Evolutionary conservation across 2,888 invertebrate species (phyloP), one percentile per base, ranked within the genome.

Genomic region (Eupithecia exiguata): DNA sequence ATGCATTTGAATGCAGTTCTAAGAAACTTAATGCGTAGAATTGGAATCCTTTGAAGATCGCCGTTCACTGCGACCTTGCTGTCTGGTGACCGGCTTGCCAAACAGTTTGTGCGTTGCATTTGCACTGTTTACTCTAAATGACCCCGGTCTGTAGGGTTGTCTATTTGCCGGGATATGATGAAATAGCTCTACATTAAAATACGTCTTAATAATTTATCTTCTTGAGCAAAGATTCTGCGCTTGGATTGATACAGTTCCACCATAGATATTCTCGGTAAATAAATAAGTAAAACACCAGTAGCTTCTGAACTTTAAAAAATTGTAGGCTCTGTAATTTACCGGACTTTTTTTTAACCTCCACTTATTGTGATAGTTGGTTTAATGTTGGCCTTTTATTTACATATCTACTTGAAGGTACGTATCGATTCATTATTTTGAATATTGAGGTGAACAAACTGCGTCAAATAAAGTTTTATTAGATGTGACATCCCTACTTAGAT

Each of bases 71-170:
- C 80, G 81, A 79, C 84, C 84, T 84, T 83, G 85, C 74, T 74
- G 75, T 83, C 82, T 80, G 82, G 80, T 79, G 79, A 69, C 78
- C 68, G 78, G 73, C 81, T 85, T 86, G 86, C 85, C 85, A 86
- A 88, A 82, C 81, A 80, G 84, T 87, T 87, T 86, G 82, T 84
- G 82, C 79, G 82, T 74, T 82, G 83, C 84, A 87, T 86, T 87
- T 86, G 82, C 83, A 79, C 78, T 87, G 82, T 88, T 88, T 84
- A 83, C 82, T 82, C 74, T 75, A 46, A 76, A 75, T 69, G 84
- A 81, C 83, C 79, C 78, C 78, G 79, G n/a, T 49, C 49, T 58
- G 65, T 79, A 84, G 83, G 81, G 79, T 38, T 83, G 78, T 18
- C 49, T 53, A 21, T 53, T 53, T 21, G 21, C 21, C 21, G 10